Conservation (phyloP, 2,888 invertebrate species). For the Caenorhabditis sp. region DNA sequence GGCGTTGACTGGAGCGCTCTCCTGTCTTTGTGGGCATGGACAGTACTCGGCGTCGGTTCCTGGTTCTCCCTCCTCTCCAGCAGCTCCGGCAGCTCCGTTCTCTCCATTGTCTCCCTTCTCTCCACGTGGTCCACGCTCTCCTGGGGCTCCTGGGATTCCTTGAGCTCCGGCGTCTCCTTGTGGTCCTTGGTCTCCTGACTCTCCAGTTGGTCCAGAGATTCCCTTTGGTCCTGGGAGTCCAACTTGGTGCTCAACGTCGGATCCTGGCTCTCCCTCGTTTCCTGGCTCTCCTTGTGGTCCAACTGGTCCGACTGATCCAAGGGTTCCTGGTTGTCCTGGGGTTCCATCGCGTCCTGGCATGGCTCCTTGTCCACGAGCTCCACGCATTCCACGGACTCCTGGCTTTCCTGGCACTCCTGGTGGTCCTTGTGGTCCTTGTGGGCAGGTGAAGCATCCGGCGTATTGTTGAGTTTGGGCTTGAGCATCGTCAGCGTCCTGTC, state of each 20-base stretch:
- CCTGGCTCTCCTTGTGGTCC: slow-evolving; percentile 77
- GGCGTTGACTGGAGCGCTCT: slow-evolving; percentile 51
- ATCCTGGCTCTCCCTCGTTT: slow-evolving; percentile 78
- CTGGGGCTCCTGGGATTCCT: slow-evolving; percentile 75
- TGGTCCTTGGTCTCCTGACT: slow-evolving; percentile 70
- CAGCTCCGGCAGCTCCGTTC: slow-evolving; percentile 71
- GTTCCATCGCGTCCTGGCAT: slow-evolving; percentile 80
- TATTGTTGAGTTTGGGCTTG: slow-evolving; percentile 79
- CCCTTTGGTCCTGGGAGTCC: slow-evolving; percentile 78
- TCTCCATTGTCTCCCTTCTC: slow-evolving; percentile 75
- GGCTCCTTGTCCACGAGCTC: slow-evolving; percentile 80
- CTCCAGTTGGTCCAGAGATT: slow-evolving; percentile 69
- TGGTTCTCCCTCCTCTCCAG: slow-evolving; percentile 78
- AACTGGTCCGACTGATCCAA: slow-evolving; percentile 74
- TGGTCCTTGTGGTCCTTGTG: slow-evolving; percentile 73
- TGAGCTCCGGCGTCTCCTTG: slow-evolving; percentile 73
- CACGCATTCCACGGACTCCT: slow-evolving; percentile 79
- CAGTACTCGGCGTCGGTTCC: slow-evolving; percentile 78
- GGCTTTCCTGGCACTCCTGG: slow-evolving; percentile 72
- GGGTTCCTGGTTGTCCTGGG: slow-evolving; percentile 75
- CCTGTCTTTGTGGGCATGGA: slow-evolving; percentile 70
- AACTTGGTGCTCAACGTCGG: slow-evolving; percentile 76
- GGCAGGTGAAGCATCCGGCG: slow-evolving; percentile 80
- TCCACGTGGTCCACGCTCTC: slow-evolving; percentile 78
- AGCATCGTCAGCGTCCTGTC: slow-evolving; percentile 75